phyloP scores from a whole-genome alignment of 2,113 vertebrate genomes.

The Ailurus styani region DNA sequence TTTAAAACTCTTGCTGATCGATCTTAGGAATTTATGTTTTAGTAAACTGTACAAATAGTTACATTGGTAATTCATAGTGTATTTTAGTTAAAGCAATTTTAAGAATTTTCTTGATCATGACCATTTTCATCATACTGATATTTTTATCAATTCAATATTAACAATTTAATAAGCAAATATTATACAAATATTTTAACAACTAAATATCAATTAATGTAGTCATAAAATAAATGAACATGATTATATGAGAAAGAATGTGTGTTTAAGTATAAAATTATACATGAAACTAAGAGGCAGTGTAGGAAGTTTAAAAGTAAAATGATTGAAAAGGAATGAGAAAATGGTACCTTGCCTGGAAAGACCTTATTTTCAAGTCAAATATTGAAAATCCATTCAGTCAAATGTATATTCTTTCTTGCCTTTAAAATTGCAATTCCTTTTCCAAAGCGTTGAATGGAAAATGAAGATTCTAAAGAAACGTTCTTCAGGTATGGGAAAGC shows the following conservation, averaged over 20 bases:
- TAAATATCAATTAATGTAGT: not conserved
- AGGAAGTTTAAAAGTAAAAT: not conserved
- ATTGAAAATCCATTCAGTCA: constrained; percentile 42
- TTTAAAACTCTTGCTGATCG: not conserved
- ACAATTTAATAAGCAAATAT: not conserved
- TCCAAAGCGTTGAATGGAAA: constrained; percentile 39
- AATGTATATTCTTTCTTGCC: not conserved
- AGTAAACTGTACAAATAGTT: not conserved
- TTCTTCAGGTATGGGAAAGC: constrained; percentile 56
- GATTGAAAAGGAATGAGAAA: not conserved
- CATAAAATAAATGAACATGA: not conserved
- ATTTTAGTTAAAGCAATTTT: not conserved
- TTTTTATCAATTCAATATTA: not conserved
- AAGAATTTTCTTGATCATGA: not conserved
- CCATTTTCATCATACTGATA: not conserved
- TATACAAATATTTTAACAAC: not conserved
- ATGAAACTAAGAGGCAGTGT: not conserved
- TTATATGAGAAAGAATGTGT: not conserved
- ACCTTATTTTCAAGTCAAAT: constrained; percentile 18
- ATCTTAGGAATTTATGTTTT: not conserved
- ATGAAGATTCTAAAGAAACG: constrained; percentile 29
- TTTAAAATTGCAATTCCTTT: constrained; percentile 50
- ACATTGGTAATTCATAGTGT: not conserved
- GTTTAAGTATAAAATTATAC: not conserved
- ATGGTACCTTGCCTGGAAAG: not conserved